These are phyloP conservation scores for Setophaga coronata DNA, from an alignment of 2,113 vertebrate species.

Conservation along the genomic window DNA sequence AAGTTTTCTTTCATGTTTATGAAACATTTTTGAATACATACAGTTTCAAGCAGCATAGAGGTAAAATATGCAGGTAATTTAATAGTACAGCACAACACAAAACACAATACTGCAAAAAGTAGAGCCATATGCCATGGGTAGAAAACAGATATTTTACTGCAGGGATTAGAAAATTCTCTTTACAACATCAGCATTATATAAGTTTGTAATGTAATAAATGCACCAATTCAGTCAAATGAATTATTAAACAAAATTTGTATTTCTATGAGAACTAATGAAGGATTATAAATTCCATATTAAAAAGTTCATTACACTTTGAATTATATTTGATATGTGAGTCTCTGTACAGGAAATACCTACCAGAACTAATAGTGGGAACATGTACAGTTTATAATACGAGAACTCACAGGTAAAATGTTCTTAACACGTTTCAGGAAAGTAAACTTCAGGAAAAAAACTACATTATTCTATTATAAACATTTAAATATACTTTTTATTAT, in stretches of 20 bases:
- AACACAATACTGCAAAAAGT: background rate
- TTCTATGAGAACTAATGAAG: background rate
- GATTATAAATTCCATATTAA: background rate
- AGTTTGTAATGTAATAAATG: background rate
- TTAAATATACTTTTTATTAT: background rate
- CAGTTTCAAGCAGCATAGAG: background rate
- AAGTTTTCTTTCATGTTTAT: background rate
- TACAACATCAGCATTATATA: background rate
- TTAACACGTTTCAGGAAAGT: background rate
- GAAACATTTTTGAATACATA: background rate
- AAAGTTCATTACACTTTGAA: conserved; percentile 9
- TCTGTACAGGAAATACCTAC: background rate
- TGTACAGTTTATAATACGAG: background rate
- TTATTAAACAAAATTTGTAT: background rate
- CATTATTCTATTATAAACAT: background rate
- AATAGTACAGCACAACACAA: background rate
- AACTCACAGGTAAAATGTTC: background rate
- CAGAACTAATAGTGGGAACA: background rate
- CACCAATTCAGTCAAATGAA: background rate
- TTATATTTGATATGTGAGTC: background rate
- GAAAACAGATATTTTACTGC: background rate
- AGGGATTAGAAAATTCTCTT: background rate
- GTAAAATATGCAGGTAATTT: background rate
- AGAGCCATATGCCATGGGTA: background rate
- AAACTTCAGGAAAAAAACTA: background rate